Base-by-base conservation (phyloP, 2,888 invertebrate genomes). In the Conistra vaccinii region DNA sequence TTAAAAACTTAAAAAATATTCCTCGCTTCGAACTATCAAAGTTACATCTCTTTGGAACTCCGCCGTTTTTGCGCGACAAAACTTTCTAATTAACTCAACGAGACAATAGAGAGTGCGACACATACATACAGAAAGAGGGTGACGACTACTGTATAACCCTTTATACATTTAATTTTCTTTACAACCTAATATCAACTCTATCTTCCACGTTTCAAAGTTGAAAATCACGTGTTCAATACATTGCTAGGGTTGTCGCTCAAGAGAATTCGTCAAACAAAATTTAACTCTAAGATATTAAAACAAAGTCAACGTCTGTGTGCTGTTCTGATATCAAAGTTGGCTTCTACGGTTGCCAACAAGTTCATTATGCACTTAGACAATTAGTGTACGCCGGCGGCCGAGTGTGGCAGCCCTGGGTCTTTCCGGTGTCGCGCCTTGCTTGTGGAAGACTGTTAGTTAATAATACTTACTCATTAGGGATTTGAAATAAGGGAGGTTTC, bases 311-410 rank as follows among this genome's bases (percentile, higher is more conserved):
- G 85, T 90, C 83, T 35, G 71, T 74, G 57, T 79, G 80, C 48
- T 29, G 65, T 61, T 65, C 67, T 53, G 69, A 85, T 87, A 81
- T 87, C 87, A 83, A 90, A 91, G 87, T 89, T 90, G 85, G 86
- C 74, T 85, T 85, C 87, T 90, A 94, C 93, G 94, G 94, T 91
- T 94, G 93, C 91, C 92, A 93, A 95, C 91, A 95, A 95, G 95
- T 95, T 95, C 93, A 95, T 96, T 96, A 96, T 95, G 92, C 95
- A 96, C 96, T 96, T 96, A 95, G 93, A 95, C 95, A 96, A 96
- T 96, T 95, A 96, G 93, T 95, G 96, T 95, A 95, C 92, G 93
- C 95, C 91, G 83, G 91, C 89, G 91, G 94, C 90, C 87, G 84
- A 85, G 87, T 86, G 85, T 88, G 92, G 91, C 91, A 90, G 90